Conservation (phyloP, 2,113 vertebrate species). For the Thalassoma bifasciatum region DNA sequence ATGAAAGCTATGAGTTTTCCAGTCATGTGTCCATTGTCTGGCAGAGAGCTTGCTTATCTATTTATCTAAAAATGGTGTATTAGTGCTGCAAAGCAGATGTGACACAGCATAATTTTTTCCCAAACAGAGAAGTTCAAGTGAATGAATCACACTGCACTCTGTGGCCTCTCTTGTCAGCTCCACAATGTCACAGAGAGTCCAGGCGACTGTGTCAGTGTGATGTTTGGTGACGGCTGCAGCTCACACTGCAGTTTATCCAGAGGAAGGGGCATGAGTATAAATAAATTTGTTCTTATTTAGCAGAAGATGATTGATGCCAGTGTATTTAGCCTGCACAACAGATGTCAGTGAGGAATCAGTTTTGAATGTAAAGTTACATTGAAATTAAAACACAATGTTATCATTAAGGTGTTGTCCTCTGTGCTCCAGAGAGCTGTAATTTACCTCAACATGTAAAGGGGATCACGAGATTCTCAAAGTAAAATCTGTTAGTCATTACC, state of each 20-base stretch:
- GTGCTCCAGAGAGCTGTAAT: not conserved
- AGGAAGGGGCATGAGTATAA: not conserved
- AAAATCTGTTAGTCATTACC: no score
- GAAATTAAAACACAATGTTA: not conserved
- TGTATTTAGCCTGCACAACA: not conserved
- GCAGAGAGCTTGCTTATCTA: constrained; percentile 48
- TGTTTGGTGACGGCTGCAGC: constrained; percentile 1
- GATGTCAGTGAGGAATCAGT: no score
- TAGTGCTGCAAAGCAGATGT: constrained; percentile 35
- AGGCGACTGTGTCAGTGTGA: not conserved
- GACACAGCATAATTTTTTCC: constrained; percentile 45
- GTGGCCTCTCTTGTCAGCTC: constrained; percentile 24
- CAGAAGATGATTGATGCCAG: not conserved
- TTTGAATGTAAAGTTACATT: not conserved
- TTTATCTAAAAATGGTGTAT: constrained; percentile 35
- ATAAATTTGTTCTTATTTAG: no score
- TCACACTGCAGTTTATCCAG: not conserved
- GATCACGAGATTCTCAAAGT: no score
- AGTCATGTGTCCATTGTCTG: constrained; percentile 48
- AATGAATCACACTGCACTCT: not conserved
- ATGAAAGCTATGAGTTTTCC: constrained; percentile 41
- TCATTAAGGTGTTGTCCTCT: not conserved
- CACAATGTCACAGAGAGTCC: not conserved
- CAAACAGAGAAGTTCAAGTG: not conserved
- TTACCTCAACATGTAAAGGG: not conserved